phyloP scores from a whole-genome alignment of 2,113 vertebrate genomes.

The human region GRCh38 chr7:110063001-110063500 shows the following conservation, averaged over 20 bases:
- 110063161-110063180: background rate
- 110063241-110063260: too few species aligned
- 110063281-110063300: background rate
- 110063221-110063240: background rate
- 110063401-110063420: background rate
- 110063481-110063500: background rate
- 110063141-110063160: background rate
- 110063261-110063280: background rate
- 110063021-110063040: background rate
- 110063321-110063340: background rate
- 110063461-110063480: background rate
- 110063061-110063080: background rate
- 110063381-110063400: background rate
- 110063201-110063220: background rate
- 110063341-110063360: background rate
- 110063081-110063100: background rate
- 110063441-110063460: background rate
- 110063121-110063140: background rate
- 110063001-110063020: background rate
- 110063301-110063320: background rate
- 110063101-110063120: background rate
- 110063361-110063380: background rate
- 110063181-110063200: background rate
- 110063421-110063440: background rate
- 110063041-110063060: background rate